These are phyloP conservation scores for Pollenia labialis DNA, from an alignment of 2,888 invertebrate genomes.

Conservation along the genomic window DNA sequence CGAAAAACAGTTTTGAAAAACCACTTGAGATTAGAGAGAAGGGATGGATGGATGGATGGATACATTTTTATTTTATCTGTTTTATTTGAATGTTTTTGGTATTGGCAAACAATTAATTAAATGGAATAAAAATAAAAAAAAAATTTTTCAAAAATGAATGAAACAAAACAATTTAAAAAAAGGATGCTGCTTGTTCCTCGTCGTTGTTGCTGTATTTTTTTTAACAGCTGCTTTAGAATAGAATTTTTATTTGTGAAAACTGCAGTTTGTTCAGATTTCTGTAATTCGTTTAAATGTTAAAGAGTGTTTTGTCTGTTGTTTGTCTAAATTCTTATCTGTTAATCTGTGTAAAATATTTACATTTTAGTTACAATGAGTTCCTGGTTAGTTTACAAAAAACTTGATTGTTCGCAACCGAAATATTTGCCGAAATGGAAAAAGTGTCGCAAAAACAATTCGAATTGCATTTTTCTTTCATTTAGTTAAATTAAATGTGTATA, in stretches of 20 bases:
- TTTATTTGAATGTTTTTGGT: conserved; percentile 50
- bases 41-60: conserved; percentile 15
- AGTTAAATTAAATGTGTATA: conserved; percentile 33
- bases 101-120: conserved; percentile 64
- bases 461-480: conserved; percentile 4
- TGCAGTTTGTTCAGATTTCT: conserved; percentile 46
- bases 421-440: neutral
- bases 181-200: conserved; percentile 41
- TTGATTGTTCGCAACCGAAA: conserved; percentile 8
- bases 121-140: conserved; percentile 30
- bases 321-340: conserved; percentile 28
- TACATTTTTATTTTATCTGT: conserved; percentile 31
- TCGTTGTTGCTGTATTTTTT: conserved; percentile 23
- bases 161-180: conserved; percentile 1
- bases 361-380: neutral
- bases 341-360: conserved; percentile 37
- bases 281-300: conserved; percentile 29
- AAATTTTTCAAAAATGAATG: neutral
- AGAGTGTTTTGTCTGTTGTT: conserved; percentile 1
- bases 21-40: conserved; percentile 66
- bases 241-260: conserved; percentile 23
- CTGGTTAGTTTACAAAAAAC: neutral
- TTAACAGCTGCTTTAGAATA: conserved; percentile 56
- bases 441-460: conserved; percentile 42
- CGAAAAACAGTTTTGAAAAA: conserved; percentile 42